phyloP scores from a whole-genome alignment of 1,140 invertebrate genomes.

The Drosophila pseudoobscura region DNA sequence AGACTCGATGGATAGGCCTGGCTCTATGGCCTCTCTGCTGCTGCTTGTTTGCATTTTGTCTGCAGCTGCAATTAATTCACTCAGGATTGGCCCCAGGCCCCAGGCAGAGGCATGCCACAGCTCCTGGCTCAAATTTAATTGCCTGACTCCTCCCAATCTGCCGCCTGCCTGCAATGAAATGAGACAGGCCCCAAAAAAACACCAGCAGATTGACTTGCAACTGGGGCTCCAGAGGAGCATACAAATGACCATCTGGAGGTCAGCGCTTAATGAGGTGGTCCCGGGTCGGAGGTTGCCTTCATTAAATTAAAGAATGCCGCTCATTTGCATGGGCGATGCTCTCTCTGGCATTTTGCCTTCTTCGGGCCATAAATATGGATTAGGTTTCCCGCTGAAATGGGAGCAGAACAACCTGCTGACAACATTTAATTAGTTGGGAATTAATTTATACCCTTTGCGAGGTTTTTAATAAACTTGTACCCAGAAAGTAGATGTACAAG shows the following conservation, averaged over 20 bases:
- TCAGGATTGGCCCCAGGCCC: constrained; percentile 22
- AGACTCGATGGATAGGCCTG: too few relatives aligned
- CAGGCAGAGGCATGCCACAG: constrained; percentile 8
- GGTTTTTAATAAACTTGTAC: constrained; percentile 1
- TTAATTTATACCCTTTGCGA: constrained; percentile 17
- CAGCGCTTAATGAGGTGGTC: constrained; percentile 38
- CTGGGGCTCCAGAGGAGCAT: constrained; percentile 6
- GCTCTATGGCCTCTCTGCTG: background rate
- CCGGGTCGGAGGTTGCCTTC: constrained; percentile 30
- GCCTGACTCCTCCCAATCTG: constrained; percentile 7
- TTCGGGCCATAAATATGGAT: constrained; percentile 44
- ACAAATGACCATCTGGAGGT: constrained; percentile 31
- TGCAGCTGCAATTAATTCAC: constrained; percentile 65
- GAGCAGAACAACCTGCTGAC: constrained; percentile 1
- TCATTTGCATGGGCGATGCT: constrained; percentile 53
- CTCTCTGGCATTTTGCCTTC: constrained; percentile 5
- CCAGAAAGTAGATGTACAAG: background rate
- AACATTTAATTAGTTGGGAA: constrained; percentile 47
- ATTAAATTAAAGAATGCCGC: constrained; percentile 61
- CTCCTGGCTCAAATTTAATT: constrained; percentile 29
- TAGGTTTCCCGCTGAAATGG: constrained; percentile 35
- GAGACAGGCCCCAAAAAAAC: constrained; percentile 24
- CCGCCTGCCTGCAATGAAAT: constrained; percentile 38
- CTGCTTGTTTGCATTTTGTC: constrained; percentile 30
- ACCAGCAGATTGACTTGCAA: constrained; percentile 46